Evolutionary conservation across 2,888 invertebrate species (phyloP).

Genomic region (Drosophila suboccidentalis): DNA sequence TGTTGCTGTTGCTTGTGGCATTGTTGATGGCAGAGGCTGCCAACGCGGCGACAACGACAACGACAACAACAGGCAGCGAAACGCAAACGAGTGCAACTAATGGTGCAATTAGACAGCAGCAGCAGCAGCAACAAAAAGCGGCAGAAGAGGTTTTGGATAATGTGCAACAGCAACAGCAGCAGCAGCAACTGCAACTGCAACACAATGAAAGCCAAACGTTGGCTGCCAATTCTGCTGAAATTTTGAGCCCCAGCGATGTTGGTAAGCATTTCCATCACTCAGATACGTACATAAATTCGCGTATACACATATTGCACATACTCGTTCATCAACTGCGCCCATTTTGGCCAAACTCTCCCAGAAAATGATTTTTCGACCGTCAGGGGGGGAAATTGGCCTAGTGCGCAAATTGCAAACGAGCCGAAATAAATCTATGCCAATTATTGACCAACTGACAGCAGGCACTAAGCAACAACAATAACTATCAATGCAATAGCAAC

Average conservation of each 20-base stretch:
- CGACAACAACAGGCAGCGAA: constrained; percentile 56
- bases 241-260: constrained; percentile 74
- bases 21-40: constrained; percentile 53
- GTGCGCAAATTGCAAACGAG: constrained; percentile 55
- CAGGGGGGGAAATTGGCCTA: constrained; percentile 47
- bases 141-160: constrained; percentile 32
- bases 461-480: constrained; percentile 41
- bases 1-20: constrained; percentile 54
- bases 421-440: constrained; percentile 82
- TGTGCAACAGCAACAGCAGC: constrained; percentile 22
- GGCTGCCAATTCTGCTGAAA: constrained; percentile 73
- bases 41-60: constrained; percentile 40
- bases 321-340: constrained; percentile 52
- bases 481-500: constrained; percentile 46
- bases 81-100: constrained; percentile 78
- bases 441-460: constrained; percentile 80
- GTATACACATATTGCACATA: constrained; percentile 2
- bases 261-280: constrained; percentile 62
- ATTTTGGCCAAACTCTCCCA: constrained; percentile 30
- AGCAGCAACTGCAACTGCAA: constrained; percentile 23
- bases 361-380: constrained; percentile 39
- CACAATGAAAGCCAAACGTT: constrained; percentile 64
- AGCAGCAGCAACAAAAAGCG: constrained; percentile 41
- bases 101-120: constrained; percentile 81
- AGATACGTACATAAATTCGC: constrained; percentile 20